Conservation (phyloP, 2,888 invertebrate species). For the Leistus spinibarbis region DNA sequence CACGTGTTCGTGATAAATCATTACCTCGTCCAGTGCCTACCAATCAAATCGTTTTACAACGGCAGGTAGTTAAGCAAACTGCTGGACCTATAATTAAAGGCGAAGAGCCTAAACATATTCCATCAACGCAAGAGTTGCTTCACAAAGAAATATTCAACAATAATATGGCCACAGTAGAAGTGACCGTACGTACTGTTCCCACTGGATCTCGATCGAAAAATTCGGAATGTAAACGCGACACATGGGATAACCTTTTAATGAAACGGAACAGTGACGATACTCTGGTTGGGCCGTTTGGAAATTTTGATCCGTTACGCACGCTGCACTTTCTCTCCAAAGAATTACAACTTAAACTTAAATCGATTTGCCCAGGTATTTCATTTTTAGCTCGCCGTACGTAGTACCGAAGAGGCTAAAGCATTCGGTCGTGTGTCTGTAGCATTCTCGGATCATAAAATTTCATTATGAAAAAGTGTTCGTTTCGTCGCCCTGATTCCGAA, state of each 20-base stretch:
- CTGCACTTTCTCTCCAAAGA: slow-evolving; percentile 56
- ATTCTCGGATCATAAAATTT: too few species aligned
- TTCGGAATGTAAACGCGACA: slow-evolving; percentile 33
- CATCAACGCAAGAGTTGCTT: slow-evolving; percentile 23
- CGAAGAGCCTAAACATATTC: slow-evolving; percentile 1
- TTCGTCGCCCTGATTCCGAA: too few species aligned
- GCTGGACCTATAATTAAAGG: background rate
- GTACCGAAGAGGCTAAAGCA: too few species aligned
- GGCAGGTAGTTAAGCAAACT: slow-evolving; percentile 2
- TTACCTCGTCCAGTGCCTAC: background rate
- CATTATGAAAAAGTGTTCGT: too few species aligned
- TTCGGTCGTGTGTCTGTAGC: too few species aligned
- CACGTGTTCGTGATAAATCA: slow-evolving; percentile 20
- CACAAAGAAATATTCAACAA: slow-evolving; percentile 35
- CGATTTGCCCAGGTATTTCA: slow-evolving; percentile 49
- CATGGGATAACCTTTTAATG: slow-evolving; percentile 50
- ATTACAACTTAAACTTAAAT: slow-evolving; percentile 50
- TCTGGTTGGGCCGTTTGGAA: slow-evolving; percentile 50
- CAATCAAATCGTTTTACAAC: slow-evolving; percentile 4
- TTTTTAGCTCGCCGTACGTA: slow-evolving; percentile 5
- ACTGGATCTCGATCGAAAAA: background rate
- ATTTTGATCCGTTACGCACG: slow-evolving; percentile 55
- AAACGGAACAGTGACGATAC: slow-evolving; percentile 46
- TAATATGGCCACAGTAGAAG: slow-evolving; percentile 34
- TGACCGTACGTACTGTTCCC: slow-evolving; percentile 29